Evolutionary conservation across 1,140 invertebrate genomes (phyloP).

Genomic region (Calycopis cecrops): DNA sequence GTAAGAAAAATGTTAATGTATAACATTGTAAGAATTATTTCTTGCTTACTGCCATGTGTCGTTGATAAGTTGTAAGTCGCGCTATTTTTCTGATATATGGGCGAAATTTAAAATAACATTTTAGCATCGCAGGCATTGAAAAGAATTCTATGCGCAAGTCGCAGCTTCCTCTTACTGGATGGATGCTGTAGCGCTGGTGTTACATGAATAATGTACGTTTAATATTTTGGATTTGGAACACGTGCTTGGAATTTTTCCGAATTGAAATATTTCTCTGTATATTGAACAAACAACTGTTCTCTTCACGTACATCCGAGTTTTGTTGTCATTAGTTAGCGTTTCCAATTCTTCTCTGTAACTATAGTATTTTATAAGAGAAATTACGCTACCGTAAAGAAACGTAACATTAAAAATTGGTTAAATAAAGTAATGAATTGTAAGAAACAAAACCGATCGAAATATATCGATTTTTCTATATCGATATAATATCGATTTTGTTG

Average conservation of each 20-base stretch:
- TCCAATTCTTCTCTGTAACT: no score
- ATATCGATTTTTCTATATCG: no score
- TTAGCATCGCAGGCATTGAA: constrained; percentile 19
- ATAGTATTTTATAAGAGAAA: no score
- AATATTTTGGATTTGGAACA: constrained; percentile 28
- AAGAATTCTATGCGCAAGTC: constrained; percentile 17
- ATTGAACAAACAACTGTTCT: background rate
- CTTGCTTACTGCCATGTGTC: constrained; percentile 1
- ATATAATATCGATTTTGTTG: no score
- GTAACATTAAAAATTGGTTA: no score
- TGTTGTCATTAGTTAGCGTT: background rate
- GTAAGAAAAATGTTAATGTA: no score
- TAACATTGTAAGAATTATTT: constrained; percentile 1
- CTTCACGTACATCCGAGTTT: no score
- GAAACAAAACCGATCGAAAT: no score
- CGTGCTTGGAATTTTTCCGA: constrained; percentile 21
- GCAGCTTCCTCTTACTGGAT: constrained; percentile 18
- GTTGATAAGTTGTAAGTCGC: background rate
- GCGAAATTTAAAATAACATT: constrained; percentile 23
- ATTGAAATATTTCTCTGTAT: constrained; percentile 16
- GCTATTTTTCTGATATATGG: constrained; percentile 16
- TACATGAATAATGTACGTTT: constrained; percentile 30
- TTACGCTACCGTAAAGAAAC: no score
- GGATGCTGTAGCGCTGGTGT: constrained; percentile 19
- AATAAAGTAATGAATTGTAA: no score